Conservation (phyloP, 2,113 vertebrate genomes). For the Pogona vitticeps region DNA sequence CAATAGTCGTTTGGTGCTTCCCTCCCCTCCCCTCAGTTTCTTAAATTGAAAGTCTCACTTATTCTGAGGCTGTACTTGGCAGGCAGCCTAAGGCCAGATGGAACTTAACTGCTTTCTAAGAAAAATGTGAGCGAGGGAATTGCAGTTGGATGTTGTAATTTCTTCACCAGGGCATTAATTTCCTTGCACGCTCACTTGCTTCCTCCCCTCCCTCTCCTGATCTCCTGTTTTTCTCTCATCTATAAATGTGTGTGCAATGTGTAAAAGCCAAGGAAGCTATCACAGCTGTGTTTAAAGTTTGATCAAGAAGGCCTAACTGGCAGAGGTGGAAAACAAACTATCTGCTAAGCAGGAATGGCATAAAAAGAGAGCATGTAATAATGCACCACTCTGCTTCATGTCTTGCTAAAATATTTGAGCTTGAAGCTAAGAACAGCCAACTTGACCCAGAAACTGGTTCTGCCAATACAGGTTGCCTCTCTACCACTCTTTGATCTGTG, state of each 20-base stretch:
- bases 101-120: conserved; percentile 76
- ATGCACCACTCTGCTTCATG: conserved; percentile 13
- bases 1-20: conserved; percentile 37
- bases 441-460: not conserved
- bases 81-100: conserved; percentile 65
- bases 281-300: conserved; percentile 49
- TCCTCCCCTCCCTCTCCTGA: not conserved
- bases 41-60: conserved; percentile 61
- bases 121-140: conserved; percentile 71
- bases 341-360: not conserved
- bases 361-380: conserved; percentile 26
- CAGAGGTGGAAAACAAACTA: conserved; percentile 40
- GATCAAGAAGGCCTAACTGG: conserved; percentile 24
- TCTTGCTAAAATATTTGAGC: conserved; percentile 11
- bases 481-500: not conserved
- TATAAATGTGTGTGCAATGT: conserved; percentile 55
- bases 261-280: conserved; percentile 56
- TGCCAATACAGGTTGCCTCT: not conserved
- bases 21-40: conserved; percentile 16
- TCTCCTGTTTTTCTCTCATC: not conserved
- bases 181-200: conserved; percentile 10
- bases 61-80: conserved; percentile 64
- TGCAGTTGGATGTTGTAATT: conserved; percentile 67
- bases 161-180: conserved; percentile 64
- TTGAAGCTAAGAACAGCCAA: not conserved